Conservation (phyloP, 2,113 vertebrate genomes). For the Cebus imitator region DNA sequence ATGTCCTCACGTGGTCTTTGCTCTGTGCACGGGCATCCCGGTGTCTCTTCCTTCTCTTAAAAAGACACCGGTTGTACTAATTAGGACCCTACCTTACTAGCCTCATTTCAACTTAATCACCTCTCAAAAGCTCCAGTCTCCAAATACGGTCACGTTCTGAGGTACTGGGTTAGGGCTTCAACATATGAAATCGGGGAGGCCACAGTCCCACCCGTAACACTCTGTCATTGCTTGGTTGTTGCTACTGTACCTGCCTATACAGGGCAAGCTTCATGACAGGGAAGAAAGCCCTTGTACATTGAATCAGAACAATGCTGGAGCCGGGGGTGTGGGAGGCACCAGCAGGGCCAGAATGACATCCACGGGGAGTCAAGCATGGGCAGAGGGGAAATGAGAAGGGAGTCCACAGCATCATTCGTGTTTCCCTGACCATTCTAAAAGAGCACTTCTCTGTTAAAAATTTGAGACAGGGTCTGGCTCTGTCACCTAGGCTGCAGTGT, state of each 20-base stretch:
- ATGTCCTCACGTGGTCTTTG: not conserved
- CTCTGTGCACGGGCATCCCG: no score
- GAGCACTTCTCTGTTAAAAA: not conserved
- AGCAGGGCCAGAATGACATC: not conserved
- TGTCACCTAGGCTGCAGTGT: no score
- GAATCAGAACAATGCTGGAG: fast-evolving
- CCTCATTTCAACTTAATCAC: not conserved
- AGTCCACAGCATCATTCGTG: not conserved
- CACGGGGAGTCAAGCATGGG: fast-evolving
- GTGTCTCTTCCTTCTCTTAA: not conserved
- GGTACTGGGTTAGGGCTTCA: not conserved
- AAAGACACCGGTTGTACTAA: not conserved
- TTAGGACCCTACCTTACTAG: not conserved
- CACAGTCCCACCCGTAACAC: not conserved
- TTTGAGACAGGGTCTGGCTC: no score
- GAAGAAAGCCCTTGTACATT: not conserved
- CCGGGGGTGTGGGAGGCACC: not conserved
- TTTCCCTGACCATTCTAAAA: not conserved
- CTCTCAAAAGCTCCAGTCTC: not conserved
- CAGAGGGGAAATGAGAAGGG: fast-evolving
- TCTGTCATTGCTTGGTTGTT: not conserved
- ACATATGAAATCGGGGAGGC: not conserved
- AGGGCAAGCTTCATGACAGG: not conserved
- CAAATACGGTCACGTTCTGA: not conserved
- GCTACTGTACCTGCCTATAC: not conserved